Percentiles rank a stretch among this genome's conserved stretches.
These are phyloP conservation scores for Drosophila helvetica DNA, from an alignment of 2,888 invertebrate genomes.

Conservation along the genomic window DNA sequence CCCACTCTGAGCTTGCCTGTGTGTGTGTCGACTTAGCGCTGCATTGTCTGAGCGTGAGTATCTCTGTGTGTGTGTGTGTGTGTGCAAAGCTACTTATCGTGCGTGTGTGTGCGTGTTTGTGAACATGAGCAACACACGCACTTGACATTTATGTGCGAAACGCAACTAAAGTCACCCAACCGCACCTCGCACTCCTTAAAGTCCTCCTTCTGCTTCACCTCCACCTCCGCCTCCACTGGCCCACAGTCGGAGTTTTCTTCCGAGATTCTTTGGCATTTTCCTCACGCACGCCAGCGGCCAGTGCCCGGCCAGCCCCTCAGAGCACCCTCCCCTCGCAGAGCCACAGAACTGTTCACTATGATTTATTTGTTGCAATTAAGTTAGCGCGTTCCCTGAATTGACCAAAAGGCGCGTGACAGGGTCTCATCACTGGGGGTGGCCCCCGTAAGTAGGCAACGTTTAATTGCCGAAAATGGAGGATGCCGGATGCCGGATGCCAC, in stretches of 20 bases:
- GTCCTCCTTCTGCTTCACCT: too few species aligned
- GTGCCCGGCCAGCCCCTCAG: background rate
- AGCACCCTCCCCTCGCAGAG: background rate
- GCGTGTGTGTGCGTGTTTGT: conserved; percentile 53
- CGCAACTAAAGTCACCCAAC: conserved; percentile 52
- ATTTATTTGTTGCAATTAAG: conserved; percentile 67
- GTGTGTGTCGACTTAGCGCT: conserved; percentile 23
- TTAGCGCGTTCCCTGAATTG: conserved; percentile 37
- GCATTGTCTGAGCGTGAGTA: conserved; percentile 51
- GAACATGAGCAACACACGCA: conserved; percentile 68
- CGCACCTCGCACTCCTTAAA: background rate
- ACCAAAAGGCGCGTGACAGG: conserved; percentile 40
- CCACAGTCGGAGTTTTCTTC: conserved; percentile 9
- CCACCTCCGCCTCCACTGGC: background rate
- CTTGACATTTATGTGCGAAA: conserved; percentile 75
- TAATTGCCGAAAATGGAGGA: conserved; percentile 21
- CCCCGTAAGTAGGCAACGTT: conserved; percentile 28
- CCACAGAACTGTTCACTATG: conserved; percentile 38
- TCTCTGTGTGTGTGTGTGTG: conserved; percentile 24
- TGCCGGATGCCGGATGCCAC: background rate
- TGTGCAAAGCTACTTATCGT: conserved; percentile 60
- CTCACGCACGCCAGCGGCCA: conserved; percentile 53
- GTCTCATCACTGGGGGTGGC: conserved; percentile 17
- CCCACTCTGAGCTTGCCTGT: conserved; percentile 3
- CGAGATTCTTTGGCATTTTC: conserved; percentile 56